Base-by-base conservation (phyloP, 1,140 invertebrate species). In the Polypedilum pembai region DNA sequence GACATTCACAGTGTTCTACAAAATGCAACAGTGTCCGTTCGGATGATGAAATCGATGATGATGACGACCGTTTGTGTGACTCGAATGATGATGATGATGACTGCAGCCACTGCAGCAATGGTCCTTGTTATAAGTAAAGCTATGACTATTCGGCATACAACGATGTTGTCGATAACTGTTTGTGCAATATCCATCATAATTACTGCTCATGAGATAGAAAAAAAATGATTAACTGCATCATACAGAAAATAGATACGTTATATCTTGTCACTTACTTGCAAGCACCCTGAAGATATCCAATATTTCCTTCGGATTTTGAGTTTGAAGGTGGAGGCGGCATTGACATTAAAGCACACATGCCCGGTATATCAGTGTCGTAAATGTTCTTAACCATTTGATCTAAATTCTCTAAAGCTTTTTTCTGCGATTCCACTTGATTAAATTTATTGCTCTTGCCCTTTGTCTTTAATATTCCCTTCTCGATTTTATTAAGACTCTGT, bases 361-460 rank as follows among this genome's bases (percentile, higher is more conserved):
- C 75, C 8, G 73, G 79, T 0, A 79, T 79, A 69, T 82, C 81
- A 40, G 78, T 77, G 75, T 82, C 81, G n/a, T 79, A 78, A 0
- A 77, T 81, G 73, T 81, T 81, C 69, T 82, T 81, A 74, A 82
- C 81, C 81, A 82, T 82, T 76, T 81, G 79, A 66, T 82, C 81
- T 73, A 82, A 73, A 75, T 82, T 81, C 41, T 82, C 80, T 75
- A 82, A 80, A 18, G 81, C 80, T 73, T 80, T 81, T 1, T 80
- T 79, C 74, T 82, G 81, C 73, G 81, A 81, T 18, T 80, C 80
- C 0, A 79, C 80, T 75, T 81, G 76, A 74, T 82, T 80, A 1
- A 80, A 79, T 73, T 82, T 82, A 79, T 80, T 18, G 81, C 79
- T 74, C 82, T 82, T 7, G 80, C 79, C 79, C 81, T 80, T 73